A percentile compares a stretch with the other conserved stretches of the same genome.
phyloP scores from a whole-genome alignment of 2,113 vertebrate genomes.

The Pygoscelis antarcticus region DNA sequence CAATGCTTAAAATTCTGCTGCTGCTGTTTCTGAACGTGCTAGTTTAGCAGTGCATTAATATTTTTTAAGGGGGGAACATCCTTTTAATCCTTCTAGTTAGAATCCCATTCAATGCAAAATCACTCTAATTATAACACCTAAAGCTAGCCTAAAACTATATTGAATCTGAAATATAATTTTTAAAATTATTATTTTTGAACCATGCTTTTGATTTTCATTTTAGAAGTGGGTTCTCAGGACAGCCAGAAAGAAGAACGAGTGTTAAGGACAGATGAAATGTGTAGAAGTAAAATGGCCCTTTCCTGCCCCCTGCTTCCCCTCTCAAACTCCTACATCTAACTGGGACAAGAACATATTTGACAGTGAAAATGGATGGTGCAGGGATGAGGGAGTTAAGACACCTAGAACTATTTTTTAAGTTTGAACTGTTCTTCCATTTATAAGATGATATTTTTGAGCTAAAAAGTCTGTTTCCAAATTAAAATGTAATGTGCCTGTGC shows the following conservation, averaged over 20 bases:
- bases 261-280: background rate
- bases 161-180: slow-evolving; percentile 21
- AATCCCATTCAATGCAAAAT: background rate
- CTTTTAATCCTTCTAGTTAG: background rate
- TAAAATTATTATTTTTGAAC: background rate
- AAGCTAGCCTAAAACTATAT: background rate
- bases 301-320: background rate
- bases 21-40: background rate
- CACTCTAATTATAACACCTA: background rate
- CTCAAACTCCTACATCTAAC: background rate
- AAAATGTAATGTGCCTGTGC: background rate
- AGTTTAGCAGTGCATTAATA: background rate
- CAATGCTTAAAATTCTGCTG: background rate
- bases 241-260: background rate
- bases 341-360: background rate
- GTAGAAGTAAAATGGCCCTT: background rate
- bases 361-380: background rate
- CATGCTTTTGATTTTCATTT: background rate
- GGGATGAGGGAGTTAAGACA: background rate
- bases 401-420: background rate
- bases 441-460: background rate
- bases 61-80: background rate
- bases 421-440: background rate
- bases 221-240: background rate
- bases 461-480: background rate